phyloP scores from a whole-genome alignment of 2,797 vertebrate species.

The Philypnodon macrostomus region DNA sequence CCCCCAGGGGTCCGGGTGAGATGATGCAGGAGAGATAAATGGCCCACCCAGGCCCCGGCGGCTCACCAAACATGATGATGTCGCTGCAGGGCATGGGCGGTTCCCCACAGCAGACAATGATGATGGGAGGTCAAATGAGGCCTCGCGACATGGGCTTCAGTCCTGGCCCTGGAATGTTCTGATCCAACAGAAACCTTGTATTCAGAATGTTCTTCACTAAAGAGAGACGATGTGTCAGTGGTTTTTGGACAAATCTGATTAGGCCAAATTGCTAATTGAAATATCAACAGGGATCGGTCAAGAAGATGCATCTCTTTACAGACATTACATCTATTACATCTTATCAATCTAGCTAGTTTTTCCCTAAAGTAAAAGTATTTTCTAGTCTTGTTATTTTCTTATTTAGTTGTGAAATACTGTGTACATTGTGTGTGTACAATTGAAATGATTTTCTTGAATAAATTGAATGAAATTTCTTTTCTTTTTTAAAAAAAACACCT shows the following conservation, averaged over 20 bases:
- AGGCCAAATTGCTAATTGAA: too few relatives aligned
- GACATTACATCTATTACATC: too few relatives aligned
- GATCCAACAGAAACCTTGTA: conserved; percentile 81
- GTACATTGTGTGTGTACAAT: too few relatives aligned
- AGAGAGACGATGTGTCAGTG: conserved; percentile 36
- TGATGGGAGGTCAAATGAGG: conserved; percentile 99
- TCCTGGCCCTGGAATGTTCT: conserved; percentile 91
- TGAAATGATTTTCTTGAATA: too few relatives aligned
- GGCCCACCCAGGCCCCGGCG: conserved; percentile 90
- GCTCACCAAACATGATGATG: conserved; percentile 99
- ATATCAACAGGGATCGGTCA: too few relatives aligned
- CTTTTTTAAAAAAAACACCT: conserved; percentile 26
- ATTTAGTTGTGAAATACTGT: too few relatives aligned
- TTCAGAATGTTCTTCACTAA: conserved; percentile 98
- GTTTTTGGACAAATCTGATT: conserved; percentile 46
- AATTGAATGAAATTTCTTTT: conserved; percentile 7
- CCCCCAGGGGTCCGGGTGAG: conserved; percentile 90
- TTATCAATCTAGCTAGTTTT: too few relatives aligned
- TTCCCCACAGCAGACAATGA: conserved; percentile 99
- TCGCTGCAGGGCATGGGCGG: conserved; percentile 98
- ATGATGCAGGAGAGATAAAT: conserved; percentile 96
- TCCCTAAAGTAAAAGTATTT: too few relatives aligned
- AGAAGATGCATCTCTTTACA: too few relatives aligned
- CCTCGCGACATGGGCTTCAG: conserved; percentile 97
- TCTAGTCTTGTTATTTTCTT: too few relatives aligned